A percentile compares a stretch with the other conserved stretches of the same genome.
Conservation (phyloP, 2,888 invertebrate genomes). For the Monochamus alternatus region DNA sequence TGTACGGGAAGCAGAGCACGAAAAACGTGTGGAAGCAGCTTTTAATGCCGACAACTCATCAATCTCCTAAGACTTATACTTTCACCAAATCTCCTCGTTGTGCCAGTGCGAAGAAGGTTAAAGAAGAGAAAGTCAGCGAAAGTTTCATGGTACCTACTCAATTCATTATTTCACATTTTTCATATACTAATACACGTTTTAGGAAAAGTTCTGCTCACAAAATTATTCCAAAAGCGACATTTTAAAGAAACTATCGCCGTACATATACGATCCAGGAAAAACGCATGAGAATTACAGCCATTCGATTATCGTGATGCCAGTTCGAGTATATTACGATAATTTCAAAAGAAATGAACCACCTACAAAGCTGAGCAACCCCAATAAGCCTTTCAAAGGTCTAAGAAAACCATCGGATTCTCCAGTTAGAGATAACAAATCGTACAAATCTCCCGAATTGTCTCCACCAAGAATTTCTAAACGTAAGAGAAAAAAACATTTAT, state of each 20-base stretch:
- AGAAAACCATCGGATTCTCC: conserved; percentile 43
- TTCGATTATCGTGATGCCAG: conserved; percentile 59
- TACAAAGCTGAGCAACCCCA: conserved; percentile 25
- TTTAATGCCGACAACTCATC: conserved; percentile 48
- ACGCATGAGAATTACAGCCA: conserved; percentile 34
- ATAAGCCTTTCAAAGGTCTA: conserved; percentile 3
- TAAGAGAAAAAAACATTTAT: conserved; percentile 13
- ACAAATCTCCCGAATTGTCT: conserved; percentile 49
- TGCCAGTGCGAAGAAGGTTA: not conserved
- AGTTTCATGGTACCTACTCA: not conserved
- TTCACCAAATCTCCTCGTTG: conserved; percentile 19
- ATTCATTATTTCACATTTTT: not conserved
- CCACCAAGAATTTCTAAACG: conserved; percentile 41
- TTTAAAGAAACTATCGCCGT: conserved; percentile 45
- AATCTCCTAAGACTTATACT: conserved; percentile 37
- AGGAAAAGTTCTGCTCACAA: conserved; percentile 1
- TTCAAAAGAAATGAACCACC: conserved; percentile 23
- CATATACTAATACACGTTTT: not conserved
- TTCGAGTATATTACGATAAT: conserved; percentile 59
- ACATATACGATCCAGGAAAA: conserved; percentile 47
- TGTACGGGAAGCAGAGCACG: conserved; percentile 51
- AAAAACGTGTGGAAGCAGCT: conserved; percentile 55
- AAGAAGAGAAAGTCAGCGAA: not conserved
- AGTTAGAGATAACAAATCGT: conserved; percentile 46
- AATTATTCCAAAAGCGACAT: conserved; percentile 28